Evolutionary conservation across 2,888 invertebrate species (phyloP).

Genomic region (Theodoxus fluviatilis): DNA sequence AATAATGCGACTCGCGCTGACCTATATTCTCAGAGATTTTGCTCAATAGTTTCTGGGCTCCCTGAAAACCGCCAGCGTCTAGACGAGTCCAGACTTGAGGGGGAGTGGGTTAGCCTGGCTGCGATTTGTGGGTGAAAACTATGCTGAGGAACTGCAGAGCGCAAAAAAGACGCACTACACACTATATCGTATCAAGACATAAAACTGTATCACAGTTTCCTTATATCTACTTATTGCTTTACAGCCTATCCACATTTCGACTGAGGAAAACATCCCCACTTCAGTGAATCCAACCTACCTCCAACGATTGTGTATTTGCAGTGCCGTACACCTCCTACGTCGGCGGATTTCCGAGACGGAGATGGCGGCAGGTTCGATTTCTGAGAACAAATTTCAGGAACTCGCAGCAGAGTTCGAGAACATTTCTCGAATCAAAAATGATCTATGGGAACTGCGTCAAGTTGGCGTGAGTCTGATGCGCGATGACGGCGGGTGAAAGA

Average conservation of each 20-base stretch:
- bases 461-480: conserved; percentile 25
- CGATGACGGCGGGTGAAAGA: neutral
- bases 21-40: conserved; percentile 55
- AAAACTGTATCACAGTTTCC: too few species aligned
- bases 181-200: too few species aligned
- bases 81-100: conserved; percentile 33
- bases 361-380: conserved; percentile 55
- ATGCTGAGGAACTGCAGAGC: too few species aligned
- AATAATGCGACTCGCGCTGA: conserved; percentile 50
- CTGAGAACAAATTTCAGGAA: conserved; percentile 66
- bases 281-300: too few species aligned
- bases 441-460: conserved; percentile 38
- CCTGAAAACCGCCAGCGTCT: conserved; percentile 47
- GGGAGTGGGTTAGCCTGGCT: too few species aligned
- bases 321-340: conserved; percentile 40
- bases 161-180: too few species aligned
- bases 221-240: too few species aligned
- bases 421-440: conserved; percentile 50
- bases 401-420: conserved; percentile 61
- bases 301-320: conserved; percentile 33
- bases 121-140: too few species aligned
- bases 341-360: conserved; percentile 26
- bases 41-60: conserved; percentile 57
- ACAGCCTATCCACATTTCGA: too few species aligned
- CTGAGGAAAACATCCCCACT: too few species aligned